phyloP scores from a whole-genome alignment of 2,888 invertebrate genomes.

The Lycophotia porphyrea region DNA sequence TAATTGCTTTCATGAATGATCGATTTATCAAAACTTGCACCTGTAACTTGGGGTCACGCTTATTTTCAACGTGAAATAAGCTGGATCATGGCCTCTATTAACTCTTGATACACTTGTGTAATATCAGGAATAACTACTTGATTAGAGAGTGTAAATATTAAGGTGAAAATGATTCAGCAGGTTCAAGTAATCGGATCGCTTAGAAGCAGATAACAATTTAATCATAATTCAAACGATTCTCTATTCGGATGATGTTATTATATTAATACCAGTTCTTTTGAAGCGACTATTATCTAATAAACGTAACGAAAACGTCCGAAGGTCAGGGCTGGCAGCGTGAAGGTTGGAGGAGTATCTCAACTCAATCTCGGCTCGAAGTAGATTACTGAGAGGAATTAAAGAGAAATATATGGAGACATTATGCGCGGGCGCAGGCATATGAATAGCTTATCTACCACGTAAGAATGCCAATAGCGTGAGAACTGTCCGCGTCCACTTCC shows the following conservation, averaged over 20 bases:
- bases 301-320: slow-evolving; percentile 46
- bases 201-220: slow-evolving; percentile 54
- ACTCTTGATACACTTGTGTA: neutral
- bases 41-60: slow-evolving; percentile 43
- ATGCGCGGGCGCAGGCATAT: slow-evolving; percentile 68
- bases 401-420: slow-evolving; percentile 66
- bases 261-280: slow-evolving; percentile 53
- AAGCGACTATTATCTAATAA: slow-evolving; percentile 47
- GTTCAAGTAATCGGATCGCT: slow-evolving; percentile 25
- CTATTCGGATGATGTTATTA: slow-evolving; percentile 55
- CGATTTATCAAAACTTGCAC: slow-evolving; percentile 56
- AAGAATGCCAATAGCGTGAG: slow-evolving; percentile 87
- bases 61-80: slow-evolving; percentile 28
- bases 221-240: slow-evolving; percentile 52
- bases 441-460: slow-evolving; percentile 71
- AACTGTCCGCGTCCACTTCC: slow-evolving; percentile 82
- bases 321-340: slow-evolving; percentile 48
- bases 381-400: slow-evolving; percentile 56
- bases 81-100: slow-evolving; percentile 20
- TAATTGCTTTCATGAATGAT: slow-evolving; percentile 56
- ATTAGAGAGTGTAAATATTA: slow-evolving; percentile 33
- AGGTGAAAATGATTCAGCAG: slow-evolving; percentile 38
- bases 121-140: slow-evolving; percentile 19
- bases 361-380: slow-evolving; percentile 36
- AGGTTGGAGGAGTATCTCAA: slow-evolving; percentile 48